A percentile compares a stretch with the other conserved stretches of the same genome.
These are phyloP conservation scores for Pristionchus japonicus DNA, from an alignment of 2,888 invertebrate species.

Conservation along the genomic window DNA sequence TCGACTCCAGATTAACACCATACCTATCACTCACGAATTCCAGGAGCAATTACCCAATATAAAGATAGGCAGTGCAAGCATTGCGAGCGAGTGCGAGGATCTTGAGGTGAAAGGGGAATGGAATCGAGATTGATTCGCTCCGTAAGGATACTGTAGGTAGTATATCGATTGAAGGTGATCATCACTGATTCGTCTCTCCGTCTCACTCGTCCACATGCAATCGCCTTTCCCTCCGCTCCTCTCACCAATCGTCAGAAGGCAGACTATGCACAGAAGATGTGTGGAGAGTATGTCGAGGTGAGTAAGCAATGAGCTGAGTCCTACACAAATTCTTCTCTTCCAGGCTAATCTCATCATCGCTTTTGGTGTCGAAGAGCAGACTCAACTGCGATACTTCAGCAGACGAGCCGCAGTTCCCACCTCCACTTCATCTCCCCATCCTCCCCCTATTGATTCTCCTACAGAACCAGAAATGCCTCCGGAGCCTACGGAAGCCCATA, in stretches of 20 bases:
- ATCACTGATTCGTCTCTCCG: not conserved
- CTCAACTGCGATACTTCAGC: not conserved
- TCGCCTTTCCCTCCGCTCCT: conserved; percentile 1
- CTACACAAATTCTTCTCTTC: not conserved
- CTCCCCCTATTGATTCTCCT: too few species aligned
- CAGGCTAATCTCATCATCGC: conserved; percentile 13
- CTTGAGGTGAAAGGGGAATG: not conserved
- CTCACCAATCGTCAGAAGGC: not conserved
- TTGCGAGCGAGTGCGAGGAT: not conserved
- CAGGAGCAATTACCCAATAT: not conserved
- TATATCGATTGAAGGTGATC: not conserved
- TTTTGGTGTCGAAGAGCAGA: not conserved
- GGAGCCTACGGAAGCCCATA: not conserved
- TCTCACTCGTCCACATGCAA: not conserved
- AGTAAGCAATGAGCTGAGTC: not conserved
- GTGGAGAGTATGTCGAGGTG: not conserved
- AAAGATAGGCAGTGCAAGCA: not conserved
- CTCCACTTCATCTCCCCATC: too few species aligned
- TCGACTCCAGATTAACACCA: too few species aligned
- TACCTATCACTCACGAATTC: too few species aligned
- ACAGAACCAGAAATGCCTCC: too few species aligned
- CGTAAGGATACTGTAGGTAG: not conserved
- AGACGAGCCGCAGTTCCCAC: not conserved
- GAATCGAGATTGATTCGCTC: not conserved
- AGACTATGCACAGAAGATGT: conserved; percentile 26